Evolutionary conservation across 2,888 invertebrate species (phyloP).

Genomic region (Philhelius pedissequus): DNA sequence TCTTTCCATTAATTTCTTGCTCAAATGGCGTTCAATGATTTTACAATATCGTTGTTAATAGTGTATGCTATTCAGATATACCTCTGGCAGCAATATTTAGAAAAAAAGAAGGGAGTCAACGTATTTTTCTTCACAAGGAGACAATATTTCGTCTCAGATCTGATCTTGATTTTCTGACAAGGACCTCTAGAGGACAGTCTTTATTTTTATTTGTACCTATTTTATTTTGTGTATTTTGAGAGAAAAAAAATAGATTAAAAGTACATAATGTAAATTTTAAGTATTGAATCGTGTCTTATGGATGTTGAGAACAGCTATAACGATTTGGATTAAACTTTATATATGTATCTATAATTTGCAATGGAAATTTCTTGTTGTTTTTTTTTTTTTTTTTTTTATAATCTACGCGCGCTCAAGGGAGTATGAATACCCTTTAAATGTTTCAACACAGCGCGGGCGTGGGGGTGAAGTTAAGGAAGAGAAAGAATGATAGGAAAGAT

Average conservation of each 20-base stretch:
- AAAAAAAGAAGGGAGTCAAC: background rate
- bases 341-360: too few species aligned
- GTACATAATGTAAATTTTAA: constrained; percentile 44
- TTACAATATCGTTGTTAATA: constrained; percentile 65
- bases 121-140: background rate
- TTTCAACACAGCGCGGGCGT: too few species aligned
- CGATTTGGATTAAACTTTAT: too few species aligned
- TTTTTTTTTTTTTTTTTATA: too few species aligned
- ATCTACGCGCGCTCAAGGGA: too few species aligned
- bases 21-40: constrained; percentile 64
- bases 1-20: constrained; percentile 39
- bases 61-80: constrained; percentile 33
- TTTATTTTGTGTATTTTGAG: background rate
- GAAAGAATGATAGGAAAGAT: too few species aligned
- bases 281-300: constrained; percentile 59
- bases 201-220: constrained; percentile 29
- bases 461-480: too few species aligned
- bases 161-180: constrained; percentile 56
- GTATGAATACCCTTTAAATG: too few species aligned
- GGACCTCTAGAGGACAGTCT: constrained; percentile 20
- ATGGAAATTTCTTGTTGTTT: too few species aligned
- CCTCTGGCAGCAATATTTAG: too few species aligned
- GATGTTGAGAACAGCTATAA: too few species aligned
- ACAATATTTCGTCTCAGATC: constrained; percentile 12
- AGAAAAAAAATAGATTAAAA: constrained; percentile 36